Percentiles rank a stretch among this genome's conserved stretches.
Conservation (phyloP, 2,797 vertebrate species). For the Naso thynnoides region DNA sequence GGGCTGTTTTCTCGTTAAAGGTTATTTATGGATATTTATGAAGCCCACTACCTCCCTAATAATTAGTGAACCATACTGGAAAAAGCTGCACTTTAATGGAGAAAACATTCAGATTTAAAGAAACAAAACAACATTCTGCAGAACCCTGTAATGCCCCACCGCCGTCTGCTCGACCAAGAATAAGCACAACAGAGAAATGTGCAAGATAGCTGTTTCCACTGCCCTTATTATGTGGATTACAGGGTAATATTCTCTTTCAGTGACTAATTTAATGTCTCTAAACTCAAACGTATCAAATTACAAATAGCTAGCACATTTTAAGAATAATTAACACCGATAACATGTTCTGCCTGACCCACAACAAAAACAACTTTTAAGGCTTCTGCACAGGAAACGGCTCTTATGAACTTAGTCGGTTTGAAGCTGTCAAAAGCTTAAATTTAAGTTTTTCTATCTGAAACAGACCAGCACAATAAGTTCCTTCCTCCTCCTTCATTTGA, state of each 20-base stretch:
- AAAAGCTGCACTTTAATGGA: background rate
- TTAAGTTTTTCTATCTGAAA: conserved; percentile 17
- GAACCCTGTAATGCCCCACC: conserved; percentile 51
- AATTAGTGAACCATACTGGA: background rate
- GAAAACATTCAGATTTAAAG: conserved; percentile 45
- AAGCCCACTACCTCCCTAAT: background rate
- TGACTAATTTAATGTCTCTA: conserved; percentile 12
- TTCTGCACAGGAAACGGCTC: background rate
- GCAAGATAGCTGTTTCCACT: conserved; percentile 39
- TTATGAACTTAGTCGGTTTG: background rate
- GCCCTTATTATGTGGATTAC: conserved; percentile 19
- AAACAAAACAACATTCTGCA: conserved; percentile 54
- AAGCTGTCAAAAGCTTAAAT: conserved; percentile 2
- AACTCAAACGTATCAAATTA: background rate
- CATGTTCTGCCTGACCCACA: background rate
- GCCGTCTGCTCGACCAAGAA: conserved; percentile 53
- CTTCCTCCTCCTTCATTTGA: conserved; percentile 25
- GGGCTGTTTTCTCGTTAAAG: background rate
- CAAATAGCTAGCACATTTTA: background rate
- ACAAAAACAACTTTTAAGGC: background rate
- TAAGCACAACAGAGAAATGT: conserved; percentile 58
- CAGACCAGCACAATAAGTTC: conserved; percentile 11
- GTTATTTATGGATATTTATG: conserved; percentile 2
- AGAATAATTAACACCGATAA: background rate
- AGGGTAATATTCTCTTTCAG: conserved; percentile 2